Percentiles rank a stretch among this genome's conserved stretches.
phyloP scores from a whole-genome alignment of 1,140 invertebrate species.

The Caenorhabditis elegans region WBcel235 BX284605.5:12815501-12816000 shows the following conservation, averaged over 20 bases:
- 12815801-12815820: neutral
- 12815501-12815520: neutral
- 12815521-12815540: neutral
- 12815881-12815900: neutral
- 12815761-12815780: neutral
- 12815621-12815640: neutral
- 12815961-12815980: neutral
- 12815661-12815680: neutral
- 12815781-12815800: neutral
- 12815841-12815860: conserved; percentile 25
- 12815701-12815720: neutral
- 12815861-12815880: conserved; percentile 12
- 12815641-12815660: neutral
- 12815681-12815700: neutral
- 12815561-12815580: neutral
- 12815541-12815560: neutral
- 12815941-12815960: neutral
- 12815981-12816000: neutral
- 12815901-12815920: too few species aligned
- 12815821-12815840: neutral
- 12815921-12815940: too few species aligned
- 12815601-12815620: neutral
- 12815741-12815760: neutral
- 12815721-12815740: neutral
- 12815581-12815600: neutral